Evolutionary conservation across 2,113 vertebrate species (phyloP).

Genomic region (Xyliphius kryptos): DNA sequence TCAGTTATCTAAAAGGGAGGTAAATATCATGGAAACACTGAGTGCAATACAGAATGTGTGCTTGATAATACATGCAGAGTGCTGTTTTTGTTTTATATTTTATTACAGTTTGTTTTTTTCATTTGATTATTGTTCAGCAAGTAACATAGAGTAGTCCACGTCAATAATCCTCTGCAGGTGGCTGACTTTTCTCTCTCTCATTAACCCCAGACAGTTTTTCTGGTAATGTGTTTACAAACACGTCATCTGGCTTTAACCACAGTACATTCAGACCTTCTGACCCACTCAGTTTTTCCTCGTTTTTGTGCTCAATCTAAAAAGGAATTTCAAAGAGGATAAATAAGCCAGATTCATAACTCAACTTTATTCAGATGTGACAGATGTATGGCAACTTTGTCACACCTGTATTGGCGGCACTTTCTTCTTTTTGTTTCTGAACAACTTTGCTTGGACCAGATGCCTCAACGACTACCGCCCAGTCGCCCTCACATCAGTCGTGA

Average conservation of each 20-base stretch:
- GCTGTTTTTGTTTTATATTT: conserved; percentile 13
- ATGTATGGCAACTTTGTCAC: background rate
- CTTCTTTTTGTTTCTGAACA: background rate
- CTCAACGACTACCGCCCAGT: too few species aligned
- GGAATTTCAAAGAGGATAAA: background rate
- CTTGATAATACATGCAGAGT: conserved; percentile 25
- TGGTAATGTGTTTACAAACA: background rate
- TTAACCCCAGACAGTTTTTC: background rate
- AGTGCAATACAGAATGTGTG: conserved; percentile 23
- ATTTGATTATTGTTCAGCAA: conserved; percentile 26
- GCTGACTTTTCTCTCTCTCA: background rate
- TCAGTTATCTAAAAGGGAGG: conserved; percentile 27
- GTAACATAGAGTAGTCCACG: background rate
- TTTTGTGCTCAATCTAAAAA: conserved; percentile 1
- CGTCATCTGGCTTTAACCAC: background rate
- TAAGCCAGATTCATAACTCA: too few species aligned
- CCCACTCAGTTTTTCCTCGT: background rate
- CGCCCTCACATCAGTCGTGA: too few species aligned
- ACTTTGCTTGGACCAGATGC: too few species aligned
- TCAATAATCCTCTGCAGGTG: background rate
- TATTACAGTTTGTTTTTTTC: background rate
- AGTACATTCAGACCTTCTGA: background rate
- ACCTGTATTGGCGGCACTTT: background rate
- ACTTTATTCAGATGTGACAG: background rate
- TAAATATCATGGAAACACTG: conserved; percentile 35